phyloP scores from a whole-genome alignment of 1,140 invertebrate species.

The Drosophila neocordata region DNA sequence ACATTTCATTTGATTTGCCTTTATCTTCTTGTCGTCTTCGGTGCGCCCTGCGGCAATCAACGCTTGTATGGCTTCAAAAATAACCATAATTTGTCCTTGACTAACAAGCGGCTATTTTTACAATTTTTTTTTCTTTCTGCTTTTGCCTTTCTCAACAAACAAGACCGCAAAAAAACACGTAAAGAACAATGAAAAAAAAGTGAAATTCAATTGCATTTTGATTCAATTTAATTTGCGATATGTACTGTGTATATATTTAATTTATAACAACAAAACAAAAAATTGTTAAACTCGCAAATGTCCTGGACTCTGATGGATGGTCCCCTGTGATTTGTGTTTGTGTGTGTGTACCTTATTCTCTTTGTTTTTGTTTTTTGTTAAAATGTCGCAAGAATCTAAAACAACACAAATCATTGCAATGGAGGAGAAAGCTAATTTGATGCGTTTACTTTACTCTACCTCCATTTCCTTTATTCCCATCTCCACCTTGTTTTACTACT shows the following conservation, averaged over 20 bases:
- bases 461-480: not conserved
- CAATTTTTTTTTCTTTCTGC: constrained; percentile 25
- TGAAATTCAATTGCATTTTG: constrained; percentile 47
- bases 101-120: constrained; percentile 59
- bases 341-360: not conserved
- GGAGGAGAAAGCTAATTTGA: constrained; percentile 50
- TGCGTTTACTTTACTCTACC: constrained; percentile 29
- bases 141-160: not conserved
- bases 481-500: not conserved
- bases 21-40: constrained; percentile 20
- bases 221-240: constrained; percentile 10
- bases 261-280: constrained; percentile 32
- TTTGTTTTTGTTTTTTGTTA: constrained; percentile 14
- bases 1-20: constrained; percentile 5
- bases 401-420: constrained; percentile 33
- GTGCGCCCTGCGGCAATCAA: constrained; percentile 41
- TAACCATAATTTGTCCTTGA: constrained; percentile 76
- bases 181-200: constrained; percentile 26
- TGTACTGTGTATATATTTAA: constrained; percentile 38
- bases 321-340: constrained; percentile 54
- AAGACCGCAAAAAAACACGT: constrained; percentile 7
- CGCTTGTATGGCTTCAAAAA: constrained; percentile 70
- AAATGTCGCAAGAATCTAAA: constrained; percentile 30
- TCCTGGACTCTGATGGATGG: constrained; percentile 65
- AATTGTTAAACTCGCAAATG: constrained; percentile 49